phyloP scores from a whole-genome alignment of 2,113 vertebrate genomes.

The Heterocephalus glaber region DNA sequence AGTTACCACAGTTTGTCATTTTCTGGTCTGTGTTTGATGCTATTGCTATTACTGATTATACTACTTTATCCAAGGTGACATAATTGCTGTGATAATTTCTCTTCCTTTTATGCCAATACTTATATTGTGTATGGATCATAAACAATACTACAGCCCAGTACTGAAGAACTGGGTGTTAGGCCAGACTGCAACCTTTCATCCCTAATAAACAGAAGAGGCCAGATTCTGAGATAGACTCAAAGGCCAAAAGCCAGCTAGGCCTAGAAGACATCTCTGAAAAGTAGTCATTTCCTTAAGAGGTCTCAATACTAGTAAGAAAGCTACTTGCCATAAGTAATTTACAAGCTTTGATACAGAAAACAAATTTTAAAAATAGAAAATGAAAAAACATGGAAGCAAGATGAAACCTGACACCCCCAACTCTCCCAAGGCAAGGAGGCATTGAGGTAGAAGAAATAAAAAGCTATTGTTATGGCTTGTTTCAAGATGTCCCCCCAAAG shows the following conservation, averaged over 20 bases:
- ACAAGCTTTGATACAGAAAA: background rate
- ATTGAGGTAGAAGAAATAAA: background rate
- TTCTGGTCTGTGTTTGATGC: background rate
- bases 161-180: background rate
- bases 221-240: background rate
- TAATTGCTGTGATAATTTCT: background rate
- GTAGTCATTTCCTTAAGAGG: background rate
- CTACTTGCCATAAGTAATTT: background rate
- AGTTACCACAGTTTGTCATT: background rate
- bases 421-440: background rate
- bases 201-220: background rate
- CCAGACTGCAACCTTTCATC: background rate
- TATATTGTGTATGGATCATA: background rate
- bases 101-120: background rate
- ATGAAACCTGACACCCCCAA: background rate
- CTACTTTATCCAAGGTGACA: background rate
- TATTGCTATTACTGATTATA: background rate
- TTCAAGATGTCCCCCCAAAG: background rate
- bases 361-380: background rate
- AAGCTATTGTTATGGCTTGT: background rate
- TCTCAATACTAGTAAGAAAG: background rate
- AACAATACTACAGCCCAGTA: background rate
- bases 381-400: background rate
- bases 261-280: background rate
- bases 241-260: background rate